Conservation (phyloP, 2,113 vertebrate species). For the Tragelaphus imberbis region DNA sequence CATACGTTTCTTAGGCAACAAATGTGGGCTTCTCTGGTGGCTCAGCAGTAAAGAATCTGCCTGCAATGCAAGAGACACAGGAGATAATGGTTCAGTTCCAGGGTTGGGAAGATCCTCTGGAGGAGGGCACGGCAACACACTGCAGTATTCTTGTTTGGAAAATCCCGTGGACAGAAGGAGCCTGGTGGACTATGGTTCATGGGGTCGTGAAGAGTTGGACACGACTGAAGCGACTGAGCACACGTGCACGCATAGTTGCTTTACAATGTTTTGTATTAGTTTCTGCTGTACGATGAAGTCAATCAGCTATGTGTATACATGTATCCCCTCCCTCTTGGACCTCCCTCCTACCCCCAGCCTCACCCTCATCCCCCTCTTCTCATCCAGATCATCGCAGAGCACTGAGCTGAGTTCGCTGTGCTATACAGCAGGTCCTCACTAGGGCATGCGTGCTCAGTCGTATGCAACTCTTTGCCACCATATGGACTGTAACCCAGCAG, state of each 20-base stretch:
- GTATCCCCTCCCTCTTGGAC: neutral
- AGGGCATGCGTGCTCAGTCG: neutral
- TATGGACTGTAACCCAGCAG: neutral
- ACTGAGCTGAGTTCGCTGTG: neutral
- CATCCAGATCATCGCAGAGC: neutral
- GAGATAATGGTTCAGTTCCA: neutral
- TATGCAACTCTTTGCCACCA: fast-evolving
- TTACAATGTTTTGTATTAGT: neutral
- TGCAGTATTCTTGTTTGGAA: neutral
- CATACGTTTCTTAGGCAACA: neutral
- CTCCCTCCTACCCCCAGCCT: neutral
- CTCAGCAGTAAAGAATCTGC: neutral
- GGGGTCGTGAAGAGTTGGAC: neutral
- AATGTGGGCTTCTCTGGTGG: neutral
- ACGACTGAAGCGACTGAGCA: neutral
- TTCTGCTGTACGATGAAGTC: neutral
- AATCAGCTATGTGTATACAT: neutral
- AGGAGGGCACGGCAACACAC: neutral
- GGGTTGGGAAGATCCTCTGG: neutral
- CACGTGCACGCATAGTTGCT: neutral
- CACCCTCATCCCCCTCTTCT: neutral
- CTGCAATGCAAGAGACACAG: neutral
- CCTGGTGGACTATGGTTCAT: neutral
- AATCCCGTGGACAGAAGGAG: neutral
- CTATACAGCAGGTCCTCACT: neutral